phyloP scores from a whole-genome alignment of 2,797 vertebrate species.

The Melanotaenia boesemani region DNA sequence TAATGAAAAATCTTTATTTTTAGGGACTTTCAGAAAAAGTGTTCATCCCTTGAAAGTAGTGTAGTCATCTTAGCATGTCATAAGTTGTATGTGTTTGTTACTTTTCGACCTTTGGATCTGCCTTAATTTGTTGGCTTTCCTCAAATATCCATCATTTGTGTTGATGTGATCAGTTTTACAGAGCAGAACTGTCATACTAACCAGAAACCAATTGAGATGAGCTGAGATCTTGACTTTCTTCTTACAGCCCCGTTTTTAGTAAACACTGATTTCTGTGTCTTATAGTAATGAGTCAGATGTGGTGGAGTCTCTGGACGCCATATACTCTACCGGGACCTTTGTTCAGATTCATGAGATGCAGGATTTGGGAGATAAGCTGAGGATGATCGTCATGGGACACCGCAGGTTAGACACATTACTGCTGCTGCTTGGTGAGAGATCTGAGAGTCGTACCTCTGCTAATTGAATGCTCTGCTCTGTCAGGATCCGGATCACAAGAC shows the following conservation, averaged over 20 bases:
- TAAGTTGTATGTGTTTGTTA: not conserved
- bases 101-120: not conserved
- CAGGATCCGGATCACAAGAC: constrained; percentile 90
- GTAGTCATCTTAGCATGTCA: not conserved
- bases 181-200: not conserved
- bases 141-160: too few species aligned
- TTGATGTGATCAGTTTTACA: not conserved
- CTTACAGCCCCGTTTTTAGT: not conserved
- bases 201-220: not conserved
- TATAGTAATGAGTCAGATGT: constrained; percentile 93
- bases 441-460: not conserved
- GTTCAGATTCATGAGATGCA: constrained; percentile 99
- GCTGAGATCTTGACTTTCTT: not conserved
- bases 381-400: constrained; percentile 99
- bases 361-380: constrained; percentile 96
- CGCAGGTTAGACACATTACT: constrained; percentile 84
- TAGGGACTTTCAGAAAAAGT: not conserved
- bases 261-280: constrained; percentile 22
- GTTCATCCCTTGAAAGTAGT: not conserved
- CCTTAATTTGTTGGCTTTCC: too few species aligned
- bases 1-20: not conserved
- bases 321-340: constrained; percentile 94
- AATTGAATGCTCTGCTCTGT: constrained; percentile 2
- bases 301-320: constrained; percentile 90
- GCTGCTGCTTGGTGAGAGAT: not conserved